phyloP scores from a whole-genome alignment of 2,888 invertebrate species.

The Aphrophora alni region DNA sequence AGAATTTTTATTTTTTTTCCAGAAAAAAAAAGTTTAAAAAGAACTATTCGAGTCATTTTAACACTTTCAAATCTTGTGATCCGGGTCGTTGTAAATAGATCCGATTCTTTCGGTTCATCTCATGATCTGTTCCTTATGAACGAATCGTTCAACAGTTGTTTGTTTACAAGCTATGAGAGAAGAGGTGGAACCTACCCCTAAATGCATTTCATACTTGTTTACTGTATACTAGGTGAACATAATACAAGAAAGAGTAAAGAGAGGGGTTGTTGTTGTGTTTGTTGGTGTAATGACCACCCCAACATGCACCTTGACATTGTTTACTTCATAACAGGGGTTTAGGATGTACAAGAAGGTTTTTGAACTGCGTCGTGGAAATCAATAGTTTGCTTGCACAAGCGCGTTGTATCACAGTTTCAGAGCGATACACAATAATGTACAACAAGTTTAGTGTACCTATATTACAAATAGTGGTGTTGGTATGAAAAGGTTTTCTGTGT shows the following conservation, averaged over 20 bases:
- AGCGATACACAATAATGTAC: not conserved
- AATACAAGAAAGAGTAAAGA: constrained; percentile 19
- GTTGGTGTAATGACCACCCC: constrained; percentile 6
- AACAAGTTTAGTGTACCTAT: too few relatives aligned
- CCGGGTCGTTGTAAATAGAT: too few relatives aligned
- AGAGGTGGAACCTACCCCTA: not conserved
- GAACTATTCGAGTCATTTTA: too few relatives aligned
- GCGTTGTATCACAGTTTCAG: not conserved
- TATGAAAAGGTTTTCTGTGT: not conserved
- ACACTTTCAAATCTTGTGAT: too few relatives aligned
- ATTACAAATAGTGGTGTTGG: too few relatives aligned
- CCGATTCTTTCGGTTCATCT: too few relatives aligned
- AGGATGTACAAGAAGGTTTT: constrained; percentile 39
- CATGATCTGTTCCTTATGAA: too few relatives aligned
- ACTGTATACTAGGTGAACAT: constrained; percentile 36
- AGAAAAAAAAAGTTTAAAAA: too few relatives aligned
- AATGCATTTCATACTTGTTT: constrained; percentile 22
- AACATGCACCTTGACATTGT: constrained; percentile 47
- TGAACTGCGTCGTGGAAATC: not conserved
- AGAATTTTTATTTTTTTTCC: too few relatives aligned
- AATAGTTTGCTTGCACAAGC: not conserved
- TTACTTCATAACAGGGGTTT: constrained; percentile 47
- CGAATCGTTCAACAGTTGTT: too few relatives aligned
- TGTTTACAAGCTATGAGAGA: not conserved
- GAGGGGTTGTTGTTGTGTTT: constrained; percentile 15